These are phyloP conservation scores for Polyommatus icarus DNA, from an alignment of 2,888 invertebrate species.

Conservation along the genomic window DNA sequence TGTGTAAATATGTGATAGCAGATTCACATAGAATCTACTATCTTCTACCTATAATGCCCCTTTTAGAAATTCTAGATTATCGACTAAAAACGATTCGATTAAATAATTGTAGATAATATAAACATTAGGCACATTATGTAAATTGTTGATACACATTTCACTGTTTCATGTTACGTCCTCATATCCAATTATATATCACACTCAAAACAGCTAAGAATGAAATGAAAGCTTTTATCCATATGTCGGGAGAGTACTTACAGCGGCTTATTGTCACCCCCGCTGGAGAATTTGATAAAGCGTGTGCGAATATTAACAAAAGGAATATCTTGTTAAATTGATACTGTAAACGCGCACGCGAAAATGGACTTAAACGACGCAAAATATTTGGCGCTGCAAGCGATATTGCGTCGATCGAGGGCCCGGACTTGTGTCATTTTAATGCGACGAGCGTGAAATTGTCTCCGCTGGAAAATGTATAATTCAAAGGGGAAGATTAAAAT, in stretches of 20 bases:
- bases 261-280: constrained; percentile 81
- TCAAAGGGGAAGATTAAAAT: constrained; percentile 82
- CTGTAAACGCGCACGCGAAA: constrained; percentile 57
- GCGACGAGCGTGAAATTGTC: constrained; percentile 75
- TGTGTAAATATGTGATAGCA: too few relatives aligned
- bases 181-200: constrained; percentile 52
- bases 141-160: not conserved
- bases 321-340: constrained; percentile 81
- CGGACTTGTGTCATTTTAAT: constrained; percentile 59
- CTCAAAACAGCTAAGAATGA: constrained; percentile 77
- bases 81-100: not conserved
- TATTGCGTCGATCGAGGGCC: constrained; percentile 54
- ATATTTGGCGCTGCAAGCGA: constrained; percentile 45
- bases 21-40: too few relatives aligned
- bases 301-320: constrained; percentile 82
- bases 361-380: constrained; percentile 50
- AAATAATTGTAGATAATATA: not conserved
- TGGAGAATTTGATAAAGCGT: constrained; percentile 81
- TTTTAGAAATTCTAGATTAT: not conserved
- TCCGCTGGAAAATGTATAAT: constrained; percentile 80
- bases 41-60: not conserved
- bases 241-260: constrained; percentile 80
- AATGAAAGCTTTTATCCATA: constrained; percentile 81
- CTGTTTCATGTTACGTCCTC: constrained; percentile 38
- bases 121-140: not conserved